Conservation (phyloP, 2,888 invertebrate genomes). For the Mimumesa dahlbomi region DNA sequence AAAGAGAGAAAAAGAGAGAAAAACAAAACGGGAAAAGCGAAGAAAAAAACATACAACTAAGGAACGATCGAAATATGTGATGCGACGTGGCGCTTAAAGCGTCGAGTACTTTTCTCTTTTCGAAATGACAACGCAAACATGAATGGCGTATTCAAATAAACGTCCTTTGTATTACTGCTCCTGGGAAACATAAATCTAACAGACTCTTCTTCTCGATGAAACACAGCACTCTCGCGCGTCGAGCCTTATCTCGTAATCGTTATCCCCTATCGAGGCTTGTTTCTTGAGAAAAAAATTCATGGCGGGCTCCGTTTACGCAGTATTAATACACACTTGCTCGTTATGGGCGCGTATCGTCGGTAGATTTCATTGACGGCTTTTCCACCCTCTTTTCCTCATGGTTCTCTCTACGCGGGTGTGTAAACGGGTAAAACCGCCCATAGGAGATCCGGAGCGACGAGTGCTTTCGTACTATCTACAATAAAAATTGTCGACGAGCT, state of each 20-base stretch:
- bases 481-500: slow-evolving; percentile 23
- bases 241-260: slow-evolving; percentile 39
- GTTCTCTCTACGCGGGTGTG: slow-evolving; percentile 4
- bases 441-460: slow-evolving; percentile 12
- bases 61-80: too few species aligned
- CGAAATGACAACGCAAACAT: not conserved
- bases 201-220: not conserved
- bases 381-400: slow-evolving; percentile 26
- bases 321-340: slow-evolving; percentile 7
- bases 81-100: too few species aligned
- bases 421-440: slow-evolving; percentile 18
- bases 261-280: slow-evolving; percentile 12
- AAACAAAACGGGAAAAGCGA: too few species aligned
- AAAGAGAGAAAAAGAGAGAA: too few species aligned
- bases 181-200: slow-evolving; percentile 2
- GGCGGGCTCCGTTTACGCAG: not conserved
- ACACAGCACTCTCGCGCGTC: slow-evolving; percentile 6
- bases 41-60: too few species aligned
- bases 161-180: not conserved
- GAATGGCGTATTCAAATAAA: not conserved
- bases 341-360: slow-evolving; percentile 16
- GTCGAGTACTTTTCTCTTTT: too few species aligned
- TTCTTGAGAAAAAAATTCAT: slow-evolving; percentile 33
- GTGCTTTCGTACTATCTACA: slow-evolving; percentile 22
- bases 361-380: slow-evolving; percentile 38